phyloP scores from a whole-genome alignment of 1,140 invertebrate species.

The Phthorimaea operculella region DNA sequence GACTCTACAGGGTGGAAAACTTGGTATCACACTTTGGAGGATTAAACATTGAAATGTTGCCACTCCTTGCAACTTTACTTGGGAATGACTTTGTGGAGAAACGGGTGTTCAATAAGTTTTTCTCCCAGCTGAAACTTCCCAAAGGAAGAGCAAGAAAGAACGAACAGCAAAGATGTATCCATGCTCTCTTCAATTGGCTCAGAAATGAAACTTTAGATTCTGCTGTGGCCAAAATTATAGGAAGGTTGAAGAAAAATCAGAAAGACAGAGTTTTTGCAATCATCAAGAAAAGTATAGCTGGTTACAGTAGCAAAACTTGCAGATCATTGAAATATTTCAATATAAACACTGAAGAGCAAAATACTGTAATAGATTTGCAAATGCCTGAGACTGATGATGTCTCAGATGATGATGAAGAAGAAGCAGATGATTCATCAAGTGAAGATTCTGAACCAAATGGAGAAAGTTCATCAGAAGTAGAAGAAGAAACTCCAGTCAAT shows the following conservation, averaged over 20 bases:
- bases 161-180: conserved; percentile 73
- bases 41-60: conserved; percentile 74
- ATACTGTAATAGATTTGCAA: not conserved
- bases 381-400: conserved; percentile 5
- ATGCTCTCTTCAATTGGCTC: conserved; percentile 79
- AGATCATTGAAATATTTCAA: conserved; percentile 70
- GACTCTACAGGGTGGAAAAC: conserved; percentile 78
- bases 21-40: conserved; percentile 75
- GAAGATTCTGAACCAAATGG: conserved; percentile 15
- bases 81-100: conserved; percentile 89
- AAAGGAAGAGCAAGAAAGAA: conserved; percentile 69
- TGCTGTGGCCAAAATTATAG: conserved; percentile 75
- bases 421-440: conserved; percentile 11
- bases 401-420: not conserved
- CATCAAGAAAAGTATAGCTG: conserved; percentile 72
- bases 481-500: conserved; percentile 18
- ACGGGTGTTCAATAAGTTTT: conserved; percentile 76
- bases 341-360: conserved; percentile 24
- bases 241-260: conserved; percentile 67
- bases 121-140: conserved; percentile 72
- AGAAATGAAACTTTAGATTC: conserved; percentile 74
- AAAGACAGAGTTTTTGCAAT: conserved; percentile 65
- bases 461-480: conserved; percentile 19
- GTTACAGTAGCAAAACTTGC: conserved; percentile 70
- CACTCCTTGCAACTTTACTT: conserved; percentile 81